A percentile compares a stretch with the other conserved stretches of the same genome.
Evolutionary conservation across 92 coral and sea anemone genomes (phyloP).

Genomic region (Zoanthus solanderi): DNA sequence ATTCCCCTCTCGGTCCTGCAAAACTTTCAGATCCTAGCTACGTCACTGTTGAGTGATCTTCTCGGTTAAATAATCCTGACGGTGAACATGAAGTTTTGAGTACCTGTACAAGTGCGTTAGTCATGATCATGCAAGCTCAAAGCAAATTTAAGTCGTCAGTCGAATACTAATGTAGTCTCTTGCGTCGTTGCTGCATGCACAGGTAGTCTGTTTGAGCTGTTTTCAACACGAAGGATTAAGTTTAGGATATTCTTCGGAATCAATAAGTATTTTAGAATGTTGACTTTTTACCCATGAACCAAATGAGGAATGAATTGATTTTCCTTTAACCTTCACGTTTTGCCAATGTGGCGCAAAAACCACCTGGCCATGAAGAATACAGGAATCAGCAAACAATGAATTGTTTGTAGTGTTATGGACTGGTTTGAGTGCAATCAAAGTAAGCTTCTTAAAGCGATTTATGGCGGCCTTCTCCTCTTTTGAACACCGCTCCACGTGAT

Average conservation of each 20-base stretch:
- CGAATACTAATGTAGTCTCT: too few species aligned
- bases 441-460: conserved; percentile 62
- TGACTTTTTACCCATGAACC: conserved; percentile 58
- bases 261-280: conserved; percentile 24
- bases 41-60: too few species aligned
- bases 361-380: conserved; percentile 88
- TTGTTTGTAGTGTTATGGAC: conserved; percentile 39
- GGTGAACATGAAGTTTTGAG: too few species aligned
- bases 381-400: conserved; percentile 74
- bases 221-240: conserved; percentile 29
- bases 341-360: conserved; percentile 68
- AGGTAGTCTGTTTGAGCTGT: too few species aligned
- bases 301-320: conserved; percentile 71
- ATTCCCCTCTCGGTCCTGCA: too few species aligned
- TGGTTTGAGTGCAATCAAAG: conserved; percentile 72
- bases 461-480: conserved; percentile 67
- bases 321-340: conserved; percentile 63
- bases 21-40: too few species aligned
- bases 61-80: too few species aligned
- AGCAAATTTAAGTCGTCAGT: too few species aligned
- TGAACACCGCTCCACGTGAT: conserved; percentile 59
- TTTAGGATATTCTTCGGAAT: conserved; percentile 25
- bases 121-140: too few species aligned
- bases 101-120: too few species aligned
- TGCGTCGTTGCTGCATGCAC: too few species aligned